Evolutionary conservation across 2,113 vertebrate genomes (phyloP).

Genomic region (Spea multiplicata): DNA sequence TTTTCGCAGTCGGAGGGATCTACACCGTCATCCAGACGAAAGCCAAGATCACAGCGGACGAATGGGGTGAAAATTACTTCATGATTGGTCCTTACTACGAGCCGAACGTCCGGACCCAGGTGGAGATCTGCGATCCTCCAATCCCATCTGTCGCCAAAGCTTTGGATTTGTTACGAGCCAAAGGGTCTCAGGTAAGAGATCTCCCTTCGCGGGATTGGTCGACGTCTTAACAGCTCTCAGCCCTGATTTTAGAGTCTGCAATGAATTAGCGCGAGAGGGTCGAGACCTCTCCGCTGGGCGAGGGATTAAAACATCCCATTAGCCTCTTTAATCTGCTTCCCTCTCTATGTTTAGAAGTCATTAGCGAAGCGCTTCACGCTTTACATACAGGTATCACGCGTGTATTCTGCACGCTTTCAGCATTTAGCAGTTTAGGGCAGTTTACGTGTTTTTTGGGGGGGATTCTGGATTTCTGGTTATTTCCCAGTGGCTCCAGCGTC

Average conservation of each 20-base stretch:
- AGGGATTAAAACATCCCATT: neutral
- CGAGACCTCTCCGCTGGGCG: too few relatives aligned
- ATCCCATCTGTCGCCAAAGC: conserved; percentile 73
- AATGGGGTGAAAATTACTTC: conserved; percentile 95
- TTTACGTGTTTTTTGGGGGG: too few relatives aligned
- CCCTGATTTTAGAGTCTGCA: too few relatives aligned
- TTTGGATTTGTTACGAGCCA: conserved; percentile 76
- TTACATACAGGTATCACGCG: too few relatives aligned
- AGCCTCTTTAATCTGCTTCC: too few relatives aligned
- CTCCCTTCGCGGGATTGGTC: neutral
- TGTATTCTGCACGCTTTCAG: too few relatives aligned
- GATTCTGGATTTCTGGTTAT: too few relatives aligned
- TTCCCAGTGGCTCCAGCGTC: neutral
- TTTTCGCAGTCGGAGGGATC: conserved; percentile 88
- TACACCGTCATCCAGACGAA: conserved; percentile 98
- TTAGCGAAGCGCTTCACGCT: too few relatives aligned
- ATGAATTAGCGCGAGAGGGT: too few relatives aligned
- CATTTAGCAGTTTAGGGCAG: too few relatives aligned
- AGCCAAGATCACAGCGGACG: conserved; percentile 84
- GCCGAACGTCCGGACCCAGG: conserved; percentile 92
- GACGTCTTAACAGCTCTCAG: neutral
- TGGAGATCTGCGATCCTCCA: conserved; percentile 82
- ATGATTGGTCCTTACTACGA: conserved; percentile 93
- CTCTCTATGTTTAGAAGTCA: too few relatives aligned
- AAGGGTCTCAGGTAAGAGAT: conserved; percentile 83